Evolutionary conservation across 2,797 vertebrate genomes (phyloP).

Genomic region (Sphenopsis melanotis): DNA sequence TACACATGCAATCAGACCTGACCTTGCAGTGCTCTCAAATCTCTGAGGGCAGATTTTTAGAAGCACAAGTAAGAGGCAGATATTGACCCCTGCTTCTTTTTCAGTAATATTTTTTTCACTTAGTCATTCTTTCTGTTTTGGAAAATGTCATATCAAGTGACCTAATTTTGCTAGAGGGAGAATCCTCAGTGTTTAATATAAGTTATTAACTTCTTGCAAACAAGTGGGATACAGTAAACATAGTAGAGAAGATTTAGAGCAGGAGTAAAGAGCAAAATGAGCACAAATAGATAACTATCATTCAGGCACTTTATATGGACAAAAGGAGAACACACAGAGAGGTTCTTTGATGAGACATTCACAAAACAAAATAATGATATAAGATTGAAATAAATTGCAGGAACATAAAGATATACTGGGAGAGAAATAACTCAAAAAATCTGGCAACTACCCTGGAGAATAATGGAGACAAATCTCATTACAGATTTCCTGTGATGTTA

Average conservation of each 20-base stretch:
- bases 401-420: neutral
- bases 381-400: conserved; percentile 20
- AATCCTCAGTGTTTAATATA: neutral
- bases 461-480: conserved; percentile 51
- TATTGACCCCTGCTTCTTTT: neutral
- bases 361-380: conserved; percentile 1
- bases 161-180: neutral
- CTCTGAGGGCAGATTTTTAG: neutral
- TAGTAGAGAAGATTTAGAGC: neutral
- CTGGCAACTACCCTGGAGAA: neutral
- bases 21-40: neutral
- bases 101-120: neutral
- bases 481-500: conserved; percentile 3
- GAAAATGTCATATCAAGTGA: neutral
- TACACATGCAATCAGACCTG: neutral
- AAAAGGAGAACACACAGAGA: neutral
- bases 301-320: neutral
- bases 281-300: neutral
- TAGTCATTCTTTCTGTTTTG: neutral
- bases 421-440: neutral
- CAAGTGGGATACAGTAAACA: neutral
- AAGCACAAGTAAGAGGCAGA: neutral
- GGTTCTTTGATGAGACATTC: conserved; percentile 1
- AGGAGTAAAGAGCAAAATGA: neutral
- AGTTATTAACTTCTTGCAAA: neutral